Conservation (phyloP, 2,113 vertebrate species). For the Rhipidura dahli region DNA sequence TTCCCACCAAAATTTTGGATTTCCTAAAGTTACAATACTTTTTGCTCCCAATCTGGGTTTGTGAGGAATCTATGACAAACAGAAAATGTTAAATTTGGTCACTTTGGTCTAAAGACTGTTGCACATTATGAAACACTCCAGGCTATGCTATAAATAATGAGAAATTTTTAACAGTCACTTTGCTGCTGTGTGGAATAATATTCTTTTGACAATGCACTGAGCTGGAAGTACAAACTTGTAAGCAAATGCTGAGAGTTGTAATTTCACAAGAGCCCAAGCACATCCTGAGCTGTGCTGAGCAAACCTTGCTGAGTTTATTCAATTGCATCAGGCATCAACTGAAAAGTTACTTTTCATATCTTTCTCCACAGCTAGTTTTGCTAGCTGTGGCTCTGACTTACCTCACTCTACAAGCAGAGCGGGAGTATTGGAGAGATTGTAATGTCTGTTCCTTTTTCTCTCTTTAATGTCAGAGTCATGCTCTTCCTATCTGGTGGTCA, state of each 20-base stretch:
- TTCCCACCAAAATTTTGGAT: background rate
- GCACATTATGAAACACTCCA: slow-evolving; percentile 18
- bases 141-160: slow-evolving; percentile 52
- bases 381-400: background rate
- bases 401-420: background rate
- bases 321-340: background rate
- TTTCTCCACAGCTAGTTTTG: background rate
- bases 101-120: background rate
- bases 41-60: background rate
- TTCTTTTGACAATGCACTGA: slow-evolving; percentile 48
- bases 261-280: background rate
- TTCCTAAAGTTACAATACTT: background rate
- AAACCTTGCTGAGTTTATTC: background rate
- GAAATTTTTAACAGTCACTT: slow-evolving; percentile 15
- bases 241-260: background rate
- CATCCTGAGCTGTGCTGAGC: background rate
- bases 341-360: background rate
- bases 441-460: background rate
- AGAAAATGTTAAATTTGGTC: background rate
- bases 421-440: background rate
- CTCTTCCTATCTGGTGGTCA: background rate
- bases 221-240: slow-evolving; percentile 5
- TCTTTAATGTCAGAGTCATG: background rate
- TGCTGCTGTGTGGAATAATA: slow-evolving; percentile 28
- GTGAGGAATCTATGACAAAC: background rate